Evolutionary conservation across 2,888 invertebrate genomes (phyloP), one percentile per base, ranked within the genome.

Genomic region (Odontothrips loti): DNA sequence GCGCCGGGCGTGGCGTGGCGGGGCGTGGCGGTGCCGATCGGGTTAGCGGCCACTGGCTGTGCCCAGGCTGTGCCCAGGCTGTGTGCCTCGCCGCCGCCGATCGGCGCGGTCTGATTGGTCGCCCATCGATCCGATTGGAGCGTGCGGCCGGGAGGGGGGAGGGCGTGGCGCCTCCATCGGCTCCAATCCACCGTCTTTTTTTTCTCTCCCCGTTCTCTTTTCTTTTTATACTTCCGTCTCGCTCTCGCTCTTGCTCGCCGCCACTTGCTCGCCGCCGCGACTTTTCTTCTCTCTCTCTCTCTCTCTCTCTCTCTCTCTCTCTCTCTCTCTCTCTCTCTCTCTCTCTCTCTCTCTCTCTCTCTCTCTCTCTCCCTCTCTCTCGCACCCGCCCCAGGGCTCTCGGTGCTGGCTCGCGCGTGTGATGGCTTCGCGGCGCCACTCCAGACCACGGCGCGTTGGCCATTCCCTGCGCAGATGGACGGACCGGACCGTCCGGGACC

Each of bases 61-160:
- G n/a, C n/a, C n/a, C n/a, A n/a, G n/a, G n/a, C n/a, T n/a, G n/a
- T n/a, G n/a, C n/a, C n/a, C n/a, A n/a, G n/a, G n/a, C n/a, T n/a
- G n/a, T n/a, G n/a, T 9, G 27, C 68, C 34, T 43, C 34, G 34
- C 34, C 23, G 58, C 58, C 17, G 58, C 23, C 68, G 68, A 75
- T 75, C 27, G 68, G 23, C 68, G 68, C 68, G 27, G 23, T 75
- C 23, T 75, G 68, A 75, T 75, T 75, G 68, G 68, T 75, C 68
- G 68, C 27, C 68, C 11, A 75, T 75, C 68, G 68, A 75, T 75
- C 68, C 6, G 68, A 75, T 75, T 75, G 68, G 68, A 75, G 68
- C 68, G 23, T 27, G 68, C 12, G 23, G 27, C 1, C 12, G 68
- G 27, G 68, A 27, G 68, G 68, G 68, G 23, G 27, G 68, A 23